Evolutionary conservation across 2,888 invertebrate genomes (phyloP).

Genomic region (Eledone cirrhosa): DNA sequence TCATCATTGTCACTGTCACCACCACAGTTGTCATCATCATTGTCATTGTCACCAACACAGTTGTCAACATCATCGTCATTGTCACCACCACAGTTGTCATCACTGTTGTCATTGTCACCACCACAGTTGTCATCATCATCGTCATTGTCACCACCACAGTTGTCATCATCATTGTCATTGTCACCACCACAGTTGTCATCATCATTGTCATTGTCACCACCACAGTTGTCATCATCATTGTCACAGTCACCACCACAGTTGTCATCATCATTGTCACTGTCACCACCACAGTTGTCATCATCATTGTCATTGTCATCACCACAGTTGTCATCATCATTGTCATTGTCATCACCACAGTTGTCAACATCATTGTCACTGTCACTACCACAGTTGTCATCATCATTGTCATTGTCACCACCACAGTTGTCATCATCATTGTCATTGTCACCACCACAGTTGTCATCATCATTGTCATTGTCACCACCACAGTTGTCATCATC

Average conservation of each 20-base stretch:
- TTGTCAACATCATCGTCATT: not conserved
- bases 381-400: not conserved
- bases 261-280: not conserved
- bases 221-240: not conserved
- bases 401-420: not conserved
- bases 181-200: not conserved
- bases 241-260: not conserved
- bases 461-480: not conserved
- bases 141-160: not conserved
- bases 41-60: too few species aligned
- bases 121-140: not conserved
- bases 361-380: too few species aligned
- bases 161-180: not conserved
- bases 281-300: not conserved
- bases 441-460: not conserved
- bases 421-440: not conserved
- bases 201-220: not conserved
- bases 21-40: not conserved
- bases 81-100: not conserved
- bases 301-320: not conserved
- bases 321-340: not conserved
- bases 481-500: not conserved
- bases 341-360: not conserved
- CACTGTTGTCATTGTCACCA: not conserved
- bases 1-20: not conserved